A percentile compares a stretch with the other conserved stretches of the same genome.
phyloP scores from a whole-genome alignment of 2,888 invertebrate species.

The Ernsta delagoae region DNA sequence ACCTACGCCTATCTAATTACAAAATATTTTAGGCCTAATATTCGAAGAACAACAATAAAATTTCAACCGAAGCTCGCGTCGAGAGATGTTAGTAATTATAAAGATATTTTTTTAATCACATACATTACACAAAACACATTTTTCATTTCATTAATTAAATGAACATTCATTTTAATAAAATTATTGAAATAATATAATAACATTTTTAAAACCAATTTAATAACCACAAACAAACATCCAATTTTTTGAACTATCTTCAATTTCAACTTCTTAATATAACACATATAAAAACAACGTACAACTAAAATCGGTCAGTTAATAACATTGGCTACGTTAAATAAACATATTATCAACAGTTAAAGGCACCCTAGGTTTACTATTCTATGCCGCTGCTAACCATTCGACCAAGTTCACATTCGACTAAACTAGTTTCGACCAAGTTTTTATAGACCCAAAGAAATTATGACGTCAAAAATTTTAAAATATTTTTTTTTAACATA shows the following conservation, averaged over 20 bases:
- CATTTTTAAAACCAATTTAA: not conserved
- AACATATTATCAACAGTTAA: constrained; percentile 39
- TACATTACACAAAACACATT: not conserved
- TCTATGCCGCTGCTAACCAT: not conserved
- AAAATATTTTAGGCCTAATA: constrained; percentile 24
- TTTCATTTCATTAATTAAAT: too few relatives aligned
- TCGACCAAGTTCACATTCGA: not conserved
- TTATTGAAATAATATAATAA: not conserved
- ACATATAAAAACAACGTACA: not conserved
- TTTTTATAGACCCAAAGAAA: too few relatives aligned
- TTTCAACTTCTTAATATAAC: too few relatives aligned
- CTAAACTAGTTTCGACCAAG: not conserved
- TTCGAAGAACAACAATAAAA: constrained; percentile 23
- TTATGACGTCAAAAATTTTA: too few relatives aligned
- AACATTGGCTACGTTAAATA: constrained; percentile 13
- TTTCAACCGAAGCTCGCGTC: not conserved
- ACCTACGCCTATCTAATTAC: constrained; percentile 11
- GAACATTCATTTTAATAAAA: not conserved
- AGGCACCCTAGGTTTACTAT: constrained; percentile 41
- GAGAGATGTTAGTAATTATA: not conserved
- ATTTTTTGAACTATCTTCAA: too few relatives aligned
- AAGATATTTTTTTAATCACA: not conserved
- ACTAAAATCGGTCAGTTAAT: constrained; percentile 15
- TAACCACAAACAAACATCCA: too few relatives aligned
- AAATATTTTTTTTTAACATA: too few relatives aligned